A percentile compares a stretch with the other conserved stretches of the same genome.
Conservation (phyloP, 2,113 vertebrate species). For the Aegithalos caudatus region DNA sequence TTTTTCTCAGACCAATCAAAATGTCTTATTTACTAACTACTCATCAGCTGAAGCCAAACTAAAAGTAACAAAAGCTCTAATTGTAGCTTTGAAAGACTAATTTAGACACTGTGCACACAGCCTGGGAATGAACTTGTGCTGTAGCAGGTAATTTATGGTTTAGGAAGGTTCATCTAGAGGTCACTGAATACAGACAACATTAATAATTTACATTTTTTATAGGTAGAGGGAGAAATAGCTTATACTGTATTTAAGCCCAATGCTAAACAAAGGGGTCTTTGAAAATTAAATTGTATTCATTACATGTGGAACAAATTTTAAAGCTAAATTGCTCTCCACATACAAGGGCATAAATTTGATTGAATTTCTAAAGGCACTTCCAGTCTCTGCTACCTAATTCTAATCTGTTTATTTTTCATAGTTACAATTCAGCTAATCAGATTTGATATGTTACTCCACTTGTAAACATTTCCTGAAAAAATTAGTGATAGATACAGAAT, state of each 20-base stretch:
- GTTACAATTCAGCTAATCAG: not conserved
- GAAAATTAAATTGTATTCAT: slow-evolving; percentile 29
- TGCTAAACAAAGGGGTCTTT: slow-evolving; percentile 55
- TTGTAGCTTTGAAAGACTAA: slow-evolving; percentile 44
- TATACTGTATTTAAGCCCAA: slow-evolving; percentile 12
- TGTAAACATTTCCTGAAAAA: slow-evolving; percentile 12
- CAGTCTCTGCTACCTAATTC: not conserved
- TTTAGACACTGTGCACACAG: not conserved
- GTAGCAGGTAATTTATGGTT: slow-evolving; percentile 6
- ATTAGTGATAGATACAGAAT: not conserved
- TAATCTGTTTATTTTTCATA: not conserved
- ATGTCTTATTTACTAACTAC: slow-evolving; percentile 35
- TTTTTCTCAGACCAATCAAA: slow-evolving; percentile 25
- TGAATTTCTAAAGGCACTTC: slow-evolving; percentile 33
- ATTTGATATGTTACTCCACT: not conserved
- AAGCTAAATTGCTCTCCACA: slow-evolving; percentile 13
- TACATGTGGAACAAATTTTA: slow-evolving; percentile 19
- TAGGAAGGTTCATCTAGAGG: slow-evolving; percentile 41
- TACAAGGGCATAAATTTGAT: slow-evolving; percentile 3
- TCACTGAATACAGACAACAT: slow-evolving; percentile 51
- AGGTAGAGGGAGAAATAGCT: slow-evolving; percentile 9
- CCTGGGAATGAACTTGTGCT: not conserved
- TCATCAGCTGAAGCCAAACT: slow-evolving; percentile 42
- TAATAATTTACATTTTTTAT: slow-evolving; percentile 52
- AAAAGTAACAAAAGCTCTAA: slow-evolving; percentile 39